Evolutionary conservation across 2,113 vertebrate species (phyloP).

Genomic region (Albula goreensis): DNA sequence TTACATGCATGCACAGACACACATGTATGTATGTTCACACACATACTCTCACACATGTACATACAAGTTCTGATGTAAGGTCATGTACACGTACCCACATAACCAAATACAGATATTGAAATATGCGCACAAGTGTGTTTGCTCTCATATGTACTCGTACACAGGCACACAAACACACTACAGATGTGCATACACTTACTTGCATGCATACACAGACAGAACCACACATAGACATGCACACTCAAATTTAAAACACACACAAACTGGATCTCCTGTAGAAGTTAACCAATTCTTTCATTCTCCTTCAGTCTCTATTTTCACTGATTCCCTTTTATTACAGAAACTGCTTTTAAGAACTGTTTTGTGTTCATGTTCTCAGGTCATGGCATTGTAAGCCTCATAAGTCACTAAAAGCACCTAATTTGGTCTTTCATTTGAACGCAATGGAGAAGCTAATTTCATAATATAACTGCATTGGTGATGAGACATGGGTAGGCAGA

Average conservation of each 20-base stretch:
- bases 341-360: not conserved
- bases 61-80: not conserved
- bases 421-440: not conserved
- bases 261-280: not conserved
- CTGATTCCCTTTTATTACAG: not conserved
- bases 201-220: constrained; percentile 1
- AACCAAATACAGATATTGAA: constrained; percentile 8
- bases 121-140: not conserved
- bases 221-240: not conserved
- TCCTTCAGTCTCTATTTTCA: not conserved
- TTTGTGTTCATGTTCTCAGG: not conserved
- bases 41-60: not conserved
- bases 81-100: not conserved
- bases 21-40: not conserved
- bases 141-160: constrained; percentile 5
- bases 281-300: too few relatives aligned
- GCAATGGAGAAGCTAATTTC: not conserved
- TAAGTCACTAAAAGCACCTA: not conserved
- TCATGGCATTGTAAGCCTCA: not conserved
- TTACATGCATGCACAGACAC: not conserved
- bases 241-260: not conserved
- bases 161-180: constrained; percentile 20
- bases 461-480: not conserved
- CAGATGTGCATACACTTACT: not conserved
- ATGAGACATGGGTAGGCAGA: not conserved